These are phyloP conservation scores for Numida meleagris DNA, from an alignment of 2,113 vertebrate genomes.

Conservation along the genomic window DNA sequence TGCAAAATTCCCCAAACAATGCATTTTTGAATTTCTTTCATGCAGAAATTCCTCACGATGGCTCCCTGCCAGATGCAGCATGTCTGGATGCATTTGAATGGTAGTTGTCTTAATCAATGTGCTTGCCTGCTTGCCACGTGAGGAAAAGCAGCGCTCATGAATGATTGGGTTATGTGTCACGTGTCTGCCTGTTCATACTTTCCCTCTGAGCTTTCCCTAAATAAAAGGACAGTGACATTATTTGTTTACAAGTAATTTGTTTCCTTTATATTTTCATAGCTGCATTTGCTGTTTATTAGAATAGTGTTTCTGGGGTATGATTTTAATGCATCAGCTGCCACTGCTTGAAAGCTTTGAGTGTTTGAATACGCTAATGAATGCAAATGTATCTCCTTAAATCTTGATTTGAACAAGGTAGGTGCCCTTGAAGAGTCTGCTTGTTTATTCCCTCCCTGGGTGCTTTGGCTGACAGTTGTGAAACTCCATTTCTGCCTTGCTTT, in stretches of 20 bases:
- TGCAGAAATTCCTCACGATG: slow-evolving; percentile 1
- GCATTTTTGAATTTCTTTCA: background rate
- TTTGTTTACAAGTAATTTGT: background rate
- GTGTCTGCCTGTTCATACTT: background rate
- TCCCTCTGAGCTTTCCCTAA: background rate
- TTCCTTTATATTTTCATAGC: background rate
- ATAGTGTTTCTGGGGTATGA: accelerated
- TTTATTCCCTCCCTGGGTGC: background rate
- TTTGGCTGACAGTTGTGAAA: background rate
- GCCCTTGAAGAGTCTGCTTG: background rate
- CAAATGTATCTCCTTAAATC: background rate
- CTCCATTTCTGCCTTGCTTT: background rate
- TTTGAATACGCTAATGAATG: background rate
- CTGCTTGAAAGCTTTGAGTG: background rate
- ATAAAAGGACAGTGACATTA: background rate
- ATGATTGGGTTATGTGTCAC: background rate
- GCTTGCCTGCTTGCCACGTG: accelerated
- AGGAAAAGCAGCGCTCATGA: background rate
- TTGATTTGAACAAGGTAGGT: background rate
- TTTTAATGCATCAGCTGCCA: background rate
- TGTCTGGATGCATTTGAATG: slow-evolving; percentile 30
- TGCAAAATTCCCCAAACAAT: background rate
- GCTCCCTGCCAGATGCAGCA: background rate
- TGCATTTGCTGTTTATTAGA: background rate
- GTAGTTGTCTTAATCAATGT: slow-evolving; percentile 2